phyloP scores from a whole-genome alignment of 2,797 vertebrate genomes.

The Tokudaia tokunoshimensis region DNA sequence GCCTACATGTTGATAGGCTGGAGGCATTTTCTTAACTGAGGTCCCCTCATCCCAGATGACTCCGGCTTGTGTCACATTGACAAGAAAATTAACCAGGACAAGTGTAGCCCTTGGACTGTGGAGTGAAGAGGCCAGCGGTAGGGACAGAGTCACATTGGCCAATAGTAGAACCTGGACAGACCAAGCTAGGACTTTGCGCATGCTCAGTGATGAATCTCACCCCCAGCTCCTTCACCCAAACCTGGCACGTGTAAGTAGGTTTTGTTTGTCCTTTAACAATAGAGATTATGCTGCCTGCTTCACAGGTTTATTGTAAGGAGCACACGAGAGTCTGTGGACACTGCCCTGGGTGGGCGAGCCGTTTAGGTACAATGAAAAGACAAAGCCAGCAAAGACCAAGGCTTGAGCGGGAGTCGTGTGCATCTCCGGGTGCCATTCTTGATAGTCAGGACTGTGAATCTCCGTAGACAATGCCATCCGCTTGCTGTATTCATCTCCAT shows the following conservation, averaged over 20 bases:
- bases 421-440: too few species aligned
- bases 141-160: background rate
- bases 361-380: background rate
- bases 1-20: too few species aligned
- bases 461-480: background rate
- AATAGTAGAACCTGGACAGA: background rate
- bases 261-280: constrained; percentile 10
- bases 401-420: background rate
- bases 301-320: background rate
- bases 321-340: background rate
- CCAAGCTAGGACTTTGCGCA: background rate
- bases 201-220: background rate
- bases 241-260: background rate
- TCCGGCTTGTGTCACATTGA: background rate
- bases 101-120: background rate
- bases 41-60: background rate
- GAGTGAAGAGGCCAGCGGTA: background rate
- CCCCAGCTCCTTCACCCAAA: background rate
- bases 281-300: background rate
- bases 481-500: background rate
- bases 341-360: background rate
- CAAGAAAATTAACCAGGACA: background rate
- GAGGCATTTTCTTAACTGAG: background rate
- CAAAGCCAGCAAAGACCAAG: background rate
- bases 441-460: background rate